Evolutionary conservation across 2,797 vertebrate genomes (phyloP).

Genomic region (Karalla daura): DNA sequence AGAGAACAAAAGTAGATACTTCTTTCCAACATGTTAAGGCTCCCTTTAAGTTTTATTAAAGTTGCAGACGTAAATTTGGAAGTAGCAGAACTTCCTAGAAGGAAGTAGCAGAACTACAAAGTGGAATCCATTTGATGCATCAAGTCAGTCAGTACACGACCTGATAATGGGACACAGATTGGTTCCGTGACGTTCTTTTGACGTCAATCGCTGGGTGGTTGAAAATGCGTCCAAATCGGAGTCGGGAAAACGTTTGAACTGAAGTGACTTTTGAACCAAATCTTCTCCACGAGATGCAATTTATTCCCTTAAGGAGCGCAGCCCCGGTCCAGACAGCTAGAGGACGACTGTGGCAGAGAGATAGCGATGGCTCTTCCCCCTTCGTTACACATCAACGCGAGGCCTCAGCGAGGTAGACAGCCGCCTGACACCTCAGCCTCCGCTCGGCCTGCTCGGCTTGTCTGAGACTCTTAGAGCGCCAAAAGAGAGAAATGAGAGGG

Average conservation of each 20-base stretch:
- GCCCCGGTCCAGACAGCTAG: constrained; percentile 9
- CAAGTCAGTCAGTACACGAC: no score
- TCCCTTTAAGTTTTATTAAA: no score
- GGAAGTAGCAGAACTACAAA: no score
- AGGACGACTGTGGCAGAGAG: constrained; percentile 36
- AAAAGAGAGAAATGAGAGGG: background rate
- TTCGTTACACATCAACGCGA: constrained; percentile 24
- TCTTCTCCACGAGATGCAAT: constrained; percentile 16
- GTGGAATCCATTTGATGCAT: no score
- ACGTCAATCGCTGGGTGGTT: background rate
- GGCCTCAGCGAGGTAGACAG: constrained; percentile 33
- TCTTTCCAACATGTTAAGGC: no score
- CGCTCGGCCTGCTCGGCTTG: constrained; percentile 21
- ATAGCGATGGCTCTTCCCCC: constrained; percentile 25
- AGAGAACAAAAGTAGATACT: no score
- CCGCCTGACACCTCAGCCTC: constrained; percentile 14
- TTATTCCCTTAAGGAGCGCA: constrained; percentile 9
- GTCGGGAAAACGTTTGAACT: constrained; percentile 2
- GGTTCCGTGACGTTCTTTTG: no score
- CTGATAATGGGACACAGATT: no score
- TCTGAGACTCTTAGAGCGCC: background rate
- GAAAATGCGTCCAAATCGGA: background rate
- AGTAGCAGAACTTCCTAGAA: no score
- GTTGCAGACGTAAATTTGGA: no score
- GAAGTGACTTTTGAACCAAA: constrained; percentile 23